These are phyloP conservation scores for Porphyrio hochstetteri DNA, from an alignment of 2,113 vertebrate genomes.

Conservation along the genomic window DNA sequence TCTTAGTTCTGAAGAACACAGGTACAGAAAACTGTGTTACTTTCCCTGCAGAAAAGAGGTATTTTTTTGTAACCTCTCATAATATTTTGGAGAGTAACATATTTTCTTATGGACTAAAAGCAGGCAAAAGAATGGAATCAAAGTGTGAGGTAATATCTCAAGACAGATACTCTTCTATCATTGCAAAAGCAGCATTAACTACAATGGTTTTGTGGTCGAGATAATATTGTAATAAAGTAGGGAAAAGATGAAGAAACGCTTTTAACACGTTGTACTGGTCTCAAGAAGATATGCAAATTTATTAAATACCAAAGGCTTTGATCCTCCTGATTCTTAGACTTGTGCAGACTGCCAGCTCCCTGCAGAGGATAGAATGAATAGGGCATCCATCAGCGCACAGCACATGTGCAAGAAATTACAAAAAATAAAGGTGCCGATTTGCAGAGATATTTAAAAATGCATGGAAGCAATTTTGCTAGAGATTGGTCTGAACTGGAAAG, in stretches of 20 bases:
- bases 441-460: background rate
- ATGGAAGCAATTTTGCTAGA: background rate
- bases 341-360: background rate
- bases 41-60: constrained; percentile 1
- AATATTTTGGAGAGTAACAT: background rate
- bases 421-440: background rate
- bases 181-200: background rate
- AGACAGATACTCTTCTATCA: background rate
- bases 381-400: background rate
- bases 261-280: background rate
- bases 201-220: background rate
- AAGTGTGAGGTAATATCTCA: background rate
- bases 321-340: background rate
- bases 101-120: background rate
- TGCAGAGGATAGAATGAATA: background rate
- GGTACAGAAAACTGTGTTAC: constrained; percentile 52
- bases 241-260: background rate
- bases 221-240: background rate
- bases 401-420: background rate
- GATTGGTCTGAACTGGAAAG: background rate
- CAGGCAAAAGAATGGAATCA: background rate
- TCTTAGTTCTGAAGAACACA: constrained; percentile 56
- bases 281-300: background rate
- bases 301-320: background rate
- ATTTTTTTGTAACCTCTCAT: constrained; percentile 28